Percentiles rank a stretch among this genome's conserved stretches.
These are phyloP conservation scores for Ferdinandea cuprea DNA, from an alignment of 2,888 invertebrate species.

Conservation along the genomic window DNA sequence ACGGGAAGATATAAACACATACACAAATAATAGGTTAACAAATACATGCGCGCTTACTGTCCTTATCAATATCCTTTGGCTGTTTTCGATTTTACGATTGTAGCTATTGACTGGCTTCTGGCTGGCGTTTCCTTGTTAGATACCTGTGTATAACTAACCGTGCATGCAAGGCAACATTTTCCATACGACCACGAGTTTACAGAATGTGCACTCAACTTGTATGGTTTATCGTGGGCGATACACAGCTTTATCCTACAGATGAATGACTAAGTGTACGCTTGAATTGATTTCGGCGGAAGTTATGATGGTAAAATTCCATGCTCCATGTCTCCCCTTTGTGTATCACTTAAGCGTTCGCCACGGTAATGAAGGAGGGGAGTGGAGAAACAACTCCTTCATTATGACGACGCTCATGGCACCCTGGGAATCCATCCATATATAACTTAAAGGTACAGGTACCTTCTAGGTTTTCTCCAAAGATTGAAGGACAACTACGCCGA, in stretches of 20 bases:
- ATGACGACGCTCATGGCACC: background rate
- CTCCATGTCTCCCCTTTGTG: background rate
- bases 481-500: constrained; percentile 36
- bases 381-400: constrained; percentile 37
- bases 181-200: constrained; percentile 10
- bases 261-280: constrained; percentile 48
- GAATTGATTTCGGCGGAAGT: constrained; percentile 60
- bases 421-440: background rate
- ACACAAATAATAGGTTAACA: too few species aligned
- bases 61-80: too few species aligned
- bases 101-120: constrained; percentile 21
- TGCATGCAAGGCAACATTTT: constrained; percentile 12
- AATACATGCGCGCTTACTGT: too few species aligned
- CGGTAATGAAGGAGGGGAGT: constrained; percentile 26
- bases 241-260: constrained; percentile 46
- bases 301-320: background rate
- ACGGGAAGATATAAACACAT: background rate
- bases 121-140: constrained; percentile 4
- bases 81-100: constrained; percentile 64
- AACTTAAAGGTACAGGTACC: too few species aligned
- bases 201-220: constrained; percentile 8
- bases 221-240: constrained; percentile 19
- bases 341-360: background rate
- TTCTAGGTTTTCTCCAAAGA: constrained; percentile 2
- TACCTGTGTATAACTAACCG: background rate